Percentiles rank a stretch among this genome's conserved stretches.
Evolutionary conservation across 2,113 vertebrate species (phyloP).

Genomic region (Pseudorectes ferrugineus): DNA sequence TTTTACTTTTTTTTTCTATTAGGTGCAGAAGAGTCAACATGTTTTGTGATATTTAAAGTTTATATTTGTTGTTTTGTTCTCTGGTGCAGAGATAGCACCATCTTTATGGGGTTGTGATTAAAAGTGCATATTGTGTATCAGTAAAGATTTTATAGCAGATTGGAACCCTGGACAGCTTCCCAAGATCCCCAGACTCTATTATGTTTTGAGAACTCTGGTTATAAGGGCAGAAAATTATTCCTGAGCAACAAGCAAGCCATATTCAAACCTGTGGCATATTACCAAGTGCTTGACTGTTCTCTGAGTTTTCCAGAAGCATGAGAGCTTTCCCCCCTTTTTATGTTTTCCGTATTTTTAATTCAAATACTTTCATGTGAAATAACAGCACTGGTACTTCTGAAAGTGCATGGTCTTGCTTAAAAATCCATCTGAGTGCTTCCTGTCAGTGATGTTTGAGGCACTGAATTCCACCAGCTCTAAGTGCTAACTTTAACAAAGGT

Average conservation of each 20-base stretch:
- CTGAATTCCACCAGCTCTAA: background rate
- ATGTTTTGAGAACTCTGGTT: constrained; percentile 35
- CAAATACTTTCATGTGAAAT: background rate
- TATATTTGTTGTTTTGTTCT: background rate
- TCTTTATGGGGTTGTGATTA: background rate
- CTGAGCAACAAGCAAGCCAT: background rate
- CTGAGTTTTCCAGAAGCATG: background rate
- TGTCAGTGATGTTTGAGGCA: background rate
- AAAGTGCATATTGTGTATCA: background rate
- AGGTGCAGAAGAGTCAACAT: background rate
- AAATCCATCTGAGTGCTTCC: background rate
- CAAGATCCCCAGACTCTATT: background rate
- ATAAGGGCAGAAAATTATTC: constrained; percentile 40
- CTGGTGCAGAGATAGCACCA: background rate
- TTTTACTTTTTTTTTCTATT: background rate
- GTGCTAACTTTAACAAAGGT: constrained; percentile 25
- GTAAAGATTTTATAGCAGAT: background rate
- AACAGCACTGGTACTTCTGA: background rate
- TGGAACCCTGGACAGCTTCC: constrained; percentile 23
- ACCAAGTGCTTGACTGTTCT: background rate
- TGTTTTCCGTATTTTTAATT: background rate
- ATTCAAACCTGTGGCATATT: background rate
- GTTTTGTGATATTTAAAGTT: background rate
- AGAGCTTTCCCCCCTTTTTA: background rate
- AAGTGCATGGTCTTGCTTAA: background rate